Evolutionary conservation across 2,113 vertebrate species (phyloP).

Genomic region (Gavialis gangeticus): DNA sequence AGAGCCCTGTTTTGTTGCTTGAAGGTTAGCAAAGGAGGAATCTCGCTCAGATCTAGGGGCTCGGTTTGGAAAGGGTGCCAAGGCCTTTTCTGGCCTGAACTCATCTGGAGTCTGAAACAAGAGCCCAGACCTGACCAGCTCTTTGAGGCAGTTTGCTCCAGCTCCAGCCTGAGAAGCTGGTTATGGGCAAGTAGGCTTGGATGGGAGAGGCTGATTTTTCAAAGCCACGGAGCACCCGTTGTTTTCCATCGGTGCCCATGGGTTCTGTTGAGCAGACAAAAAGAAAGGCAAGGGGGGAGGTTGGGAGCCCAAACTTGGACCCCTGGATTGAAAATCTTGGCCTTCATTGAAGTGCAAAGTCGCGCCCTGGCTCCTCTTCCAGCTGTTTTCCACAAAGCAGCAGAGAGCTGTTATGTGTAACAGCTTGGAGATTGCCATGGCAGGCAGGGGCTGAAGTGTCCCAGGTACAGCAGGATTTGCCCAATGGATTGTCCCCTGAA

Average conservation of each 20-base stretch:
- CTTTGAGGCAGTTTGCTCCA: neutral
- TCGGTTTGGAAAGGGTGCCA: neutral
- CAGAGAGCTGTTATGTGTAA: neutral
- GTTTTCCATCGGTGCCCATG: neutral
- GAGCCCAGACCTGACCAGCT: accelerated
- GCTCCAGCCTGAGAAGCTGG: neutral
- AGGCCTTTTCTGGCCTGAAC: accelerated
- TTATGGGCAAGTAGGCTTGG: neutral
- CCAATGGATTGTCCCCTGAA: neutral
- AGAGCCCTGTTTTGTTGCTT: neutral
- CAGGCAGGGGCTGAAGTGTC: neutral
- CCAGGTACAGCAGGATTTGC: accelerated
- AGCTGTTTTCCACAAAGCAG: accelerated
- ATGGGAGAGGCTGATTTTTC: neutral
- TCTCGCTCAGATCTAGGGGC: neutral
- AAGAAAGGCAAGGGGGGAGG: neutral
- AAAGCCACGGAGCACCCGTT: neutral
- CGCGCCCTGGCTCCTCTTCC: accelerated
- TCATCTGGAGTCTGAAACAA: accelerated
- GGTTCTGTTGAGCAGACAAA: neutral
- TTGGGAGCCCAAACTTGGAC: accelerated
- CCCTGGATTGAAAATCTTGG: accelerated
- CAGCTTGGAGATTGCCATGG: neutral
- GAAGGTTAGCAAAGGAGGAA: neutral
- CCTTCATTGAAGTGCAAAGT: accelerated